Conservation (phyloP, 2,113 vertebrate species). For the Peromyscus polionotus region DNA sequence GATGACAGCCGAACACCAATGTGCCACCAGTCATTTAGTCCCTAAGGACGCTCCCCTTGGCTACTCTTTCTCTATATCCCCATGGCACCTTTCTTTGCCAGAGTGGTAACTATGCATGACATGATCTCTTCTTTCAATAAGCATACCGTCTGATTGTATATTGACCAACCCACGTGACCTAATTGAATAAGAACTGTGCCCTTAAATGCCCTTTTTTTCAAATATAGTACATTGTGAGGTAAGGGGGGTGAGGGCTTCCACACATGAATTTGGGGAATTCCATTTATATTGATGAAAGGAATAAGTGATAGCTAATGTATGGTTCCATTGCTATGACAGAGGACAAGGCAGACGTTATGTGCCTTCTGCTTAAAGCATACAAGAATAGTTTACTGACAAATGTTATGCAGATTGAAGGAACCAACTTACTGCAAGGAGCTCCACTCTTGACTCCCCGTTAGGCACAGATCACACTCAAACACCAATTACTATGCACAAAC, state of each 20-base stretch:
- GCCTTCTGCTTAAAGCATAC: not conserved
- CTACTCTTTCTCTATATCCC: not conserved
- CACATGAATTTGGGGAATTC: not conserved
- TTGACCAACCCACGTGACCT: not conserved
- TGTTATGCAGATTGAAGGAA: not conserved
- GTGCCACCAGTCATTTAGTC: not conserved
- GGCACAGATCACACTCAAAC: not conserved
- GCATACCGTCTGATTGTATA: not conserved
- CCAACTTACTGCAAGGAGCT: not conserved
- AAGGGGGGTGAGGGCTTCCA: not conserved
- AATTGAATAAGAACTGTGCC: not conserved
- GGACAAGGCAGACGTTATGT: not conserved
- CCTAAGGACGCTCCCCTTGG: not conserved
- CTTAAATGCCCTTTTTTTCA: not conserved
- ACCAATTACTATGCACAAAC: not conserved
- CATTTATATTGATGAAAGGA: constrained; percentile 9
- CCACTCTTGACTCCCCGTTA: not conserved
- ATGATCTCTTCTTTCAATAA: not conserved
- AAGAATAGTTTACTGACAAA: not conserved
- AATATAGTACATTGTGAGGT: not conserved
- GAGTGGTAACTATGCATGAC: not conserved
- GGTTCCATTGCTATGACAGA: not conserved
- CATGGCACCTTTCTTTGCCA: not conserved
- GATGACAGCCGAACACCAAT: not conserved
- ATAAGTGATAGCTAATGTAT: not conserved